A percentile compares a stretch with the other conserved stretches of the same genome.
Conservation (phyloP, 2,113 vertebrate species). For the Lepisosteus osseus region DNA sequence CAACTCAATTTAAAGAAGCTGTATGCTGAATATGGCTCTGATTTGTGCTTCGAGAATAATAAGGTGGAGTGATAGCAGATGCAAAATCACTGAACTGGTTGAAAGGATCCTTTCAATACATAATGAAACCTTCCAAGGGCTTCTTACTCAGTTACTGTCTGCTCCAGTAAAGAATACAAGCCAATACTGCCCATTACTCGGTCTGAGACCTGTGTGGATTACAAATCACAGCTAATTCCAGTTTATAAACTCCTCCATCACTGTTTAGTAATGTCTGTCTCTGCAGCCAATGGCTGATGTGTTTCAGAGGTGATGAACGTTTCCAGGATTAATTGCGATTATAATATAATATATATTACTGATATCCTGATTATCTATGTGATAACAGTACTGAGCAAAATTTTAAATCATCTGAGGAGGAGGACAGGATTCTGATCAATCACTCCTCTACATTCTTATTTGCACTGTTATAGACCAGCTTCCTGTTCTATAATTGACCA, state of each 20-base stretch:
- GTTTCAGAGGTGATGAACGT: not conserved
- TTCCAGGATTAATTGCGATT: not conserved
- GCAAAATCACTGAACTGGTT: not conserved
- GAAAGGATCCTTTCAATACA: not conserved
- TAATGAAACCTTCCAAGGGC: constrained; percentile 9
- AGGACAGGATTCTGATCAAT: not conserved
- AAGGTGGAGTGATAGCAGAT: not conserved
- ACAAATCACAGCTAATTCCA: constrained; percentile 5
- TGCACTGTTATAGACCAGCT: not conserved
- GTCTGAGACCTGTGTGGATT: not conserved
- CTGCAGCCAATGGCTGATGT: not conserved
- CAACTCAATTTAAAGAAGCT: too few relatives aligned
- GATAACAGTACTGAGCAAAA: not conserved
- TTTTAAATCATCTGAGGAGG: not conserved
- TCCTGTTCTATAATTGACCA: not conserved
- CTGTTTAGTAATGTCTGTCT: not conserved
- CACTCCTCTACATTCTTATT: not conserved
- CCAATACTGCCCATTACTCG: not conserved
- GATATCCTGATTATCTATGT: not conserved
- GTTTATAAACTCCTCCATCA: not conserved
- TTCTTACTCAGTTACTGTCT: constrained; percentile 13
- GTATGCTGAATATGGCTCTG: not conserved
- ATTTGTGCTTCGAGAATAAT: not conserved
- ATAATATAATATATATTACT: not conserved
- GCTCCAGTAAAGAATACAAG: not conserved